These are phyloP conservation scores for Eupsilia transversa DNA, from an alignment of 2,888 invertebrate species.

Conservation along the genomic window DNA sequence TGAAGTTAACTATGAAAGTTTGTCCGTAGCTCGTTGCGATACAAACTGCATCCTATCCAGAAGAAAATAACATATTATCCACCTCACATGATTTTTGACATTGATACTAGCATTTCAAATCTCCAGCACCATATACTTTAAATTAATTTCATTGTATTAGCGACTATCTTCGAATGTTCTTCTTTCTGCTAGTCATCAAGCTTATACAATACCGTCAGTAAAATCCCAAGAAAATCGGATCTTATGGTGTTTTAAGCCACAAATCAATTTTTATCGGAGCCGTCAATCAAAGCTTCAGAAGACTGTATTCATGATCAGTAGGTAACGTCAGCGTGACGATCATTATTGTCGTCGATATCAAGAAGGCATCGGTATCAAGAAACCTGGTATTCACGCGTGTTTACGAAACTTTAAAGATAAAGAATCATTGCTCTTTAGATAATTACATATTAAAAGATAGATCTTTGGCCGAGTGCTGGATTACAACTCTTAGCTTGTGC, in stretches of 20 bases:
- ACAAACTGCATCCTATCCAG: background rate
- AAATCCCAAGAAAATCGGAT: background rate
- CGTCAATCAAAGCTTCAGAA: constrained; percentile 15
- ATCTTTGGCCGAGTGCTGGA: background rate
- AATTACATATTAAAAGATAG: background rate
- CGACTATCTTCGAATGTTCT: background rate
- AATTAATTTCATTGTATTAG: background rate
- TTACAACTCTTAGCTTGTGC: background rate
- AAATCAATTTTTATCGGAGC: constrained; percentile 2
- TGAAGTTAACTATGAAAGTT: background rate
- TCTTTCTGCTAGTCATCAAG: background rate
- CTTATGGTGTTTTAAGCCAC: constrained; percentile 20
- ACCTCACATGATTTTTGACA: too few species aligned
- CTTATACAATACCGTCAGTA: too few species aligned
- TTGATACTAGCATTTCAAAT: background rate
- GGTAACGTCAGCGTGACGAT: background rate
- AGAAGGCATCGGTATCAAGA: constrained; percentile 3
- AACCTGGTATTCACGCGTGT: background rate
- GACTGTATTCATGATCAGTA: background rate
- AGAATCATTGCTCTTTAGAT: background rate
- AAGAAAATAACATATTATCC: too few species aligned
- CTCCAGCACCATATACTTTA: background rate
- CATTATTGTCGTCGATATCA: background rate
- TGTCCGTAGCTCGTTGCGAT: background rate
- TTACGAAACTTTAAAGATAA: background rate